Evolutionary conservation across 2,797 vertebrate genomes (phyloP).

Genomic region (Pangasius mekongensis): DNA sequence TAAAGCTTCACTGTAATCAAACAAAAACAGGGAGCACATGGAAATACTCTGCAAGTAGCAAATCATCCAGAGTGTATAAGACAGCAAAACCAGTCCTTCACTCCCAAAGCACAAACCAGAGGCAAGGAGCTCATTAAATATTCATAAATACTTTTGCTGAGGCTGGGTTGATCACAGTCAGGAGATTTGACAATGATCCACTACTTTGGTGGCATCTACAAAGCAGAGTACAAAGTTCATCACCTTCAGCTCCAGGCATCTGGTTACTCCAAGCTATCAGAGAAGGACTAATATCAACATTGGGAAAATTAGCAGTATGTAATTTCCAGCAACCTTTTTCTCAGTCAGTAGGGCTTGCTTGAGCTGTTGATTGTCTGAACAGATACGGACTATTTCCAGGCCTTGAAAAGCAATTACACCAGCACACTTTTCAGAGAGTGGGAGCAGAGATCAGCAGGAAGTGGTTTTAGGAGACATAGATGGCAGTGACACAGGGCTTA

Average conservation of each 20-base stretch:
- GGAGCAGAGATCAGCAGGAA: conserved; percentile 41
- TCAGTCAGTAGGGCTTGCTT: conserved; percentile 22
- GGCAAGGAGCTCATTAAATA: conserved; percentile 26
- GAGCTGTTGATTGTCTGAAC: conserved; percentile 61
- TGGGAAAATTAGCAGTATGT: conserved; percentile 25
- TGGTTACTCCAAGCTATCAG: conserved; percentile 10
- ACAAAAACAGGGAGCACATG: neutral
- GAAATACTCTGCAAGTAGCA: neutral
- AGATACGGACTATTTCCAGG: conserved; percentile 63
- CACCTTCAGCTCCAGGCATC: neutral
- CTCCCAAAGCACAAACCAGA: neutral
- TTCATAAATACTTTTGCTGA: conserved; percentile 1
- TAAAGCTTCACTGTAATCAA: neutral
- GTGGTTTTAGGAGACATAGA: conserved; percentile 52
- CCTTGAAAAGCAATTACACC: conserved; percentile 56
- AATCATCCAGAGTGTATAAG: neutral
- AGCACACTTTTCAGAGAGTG: conserved; percentile 40
- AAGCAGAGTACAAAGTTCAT: neutral
- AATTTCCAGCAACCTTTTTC: conserved; percentile 50
- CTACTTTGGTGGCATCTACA: neutral
- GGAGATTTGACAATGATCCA: neutral
- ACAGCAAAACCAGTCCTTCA: neutral
- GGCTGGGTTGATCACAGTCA: neutral
- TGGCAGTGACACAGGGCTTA: conserved; percentile 47
- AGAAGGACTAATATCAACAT: conserved; percentile 16